Percentiles rank a stretch among this genome's conserved stretches.
Conservation (phyloP, 2,888 invertebrate species). For the Volucella inanis region DNA sequence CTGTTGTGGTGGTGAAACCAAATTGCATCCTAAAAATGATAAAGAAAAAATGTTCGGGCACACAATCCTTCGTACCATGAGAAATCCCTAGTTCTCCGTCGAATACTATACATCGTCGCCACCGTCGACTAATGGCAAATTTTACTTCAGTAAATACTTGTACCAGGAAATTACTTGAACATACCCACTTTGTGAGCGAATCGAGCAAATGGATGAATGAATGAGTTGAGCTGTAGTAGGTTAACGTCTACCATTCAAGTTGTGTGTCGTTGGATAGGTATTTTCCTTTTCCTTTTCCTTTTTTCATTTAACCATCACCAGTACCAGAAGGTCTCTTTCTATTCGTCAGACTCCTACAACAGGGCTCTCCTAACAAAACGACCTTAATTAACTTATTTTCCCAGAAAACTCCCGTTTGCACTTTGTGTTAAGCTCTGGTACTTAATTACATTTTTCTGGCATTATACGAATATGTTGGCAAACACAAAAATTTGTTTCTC, state of each 20-base stretch:
- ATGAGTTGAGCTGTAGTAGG: slow-evolving; percentile 64
- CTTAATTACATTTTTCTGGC: slow-evolving; percentile 55
- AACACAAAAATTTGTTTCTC: slow-evolving; percentile 43
- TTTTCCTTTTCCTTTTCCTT: no score
- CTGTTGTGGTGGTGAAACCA: slow-evolving; percentile 11
- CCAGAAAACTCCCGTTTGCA: slow-evolving; percentile 41
- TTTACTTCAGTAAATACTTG: slow-evolving; percentile 48
- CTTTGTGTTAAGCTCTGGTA: slow-evolving; percentile 50
- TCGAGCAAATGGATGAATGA: slow-evolving; percentile 61
- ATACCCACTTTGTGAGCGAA: slow-evolving; percentile 14
- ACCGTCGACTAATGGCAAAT: slow-evolving; percentile 54
- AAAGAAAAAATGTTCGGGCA: no score
- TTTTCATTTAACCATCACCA: no score
- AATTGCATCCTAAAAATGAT: slow-evolving; percentile 40
- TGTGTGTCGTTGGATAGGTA: slow-evolving; percentile 4
- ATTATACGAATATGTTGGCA: slow-evolving; percentile 33
- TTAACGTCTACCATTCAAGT: slow-evolving; percentile 44
- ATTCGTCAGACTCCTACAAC: neutral
- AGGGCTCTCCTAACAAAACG: slow-evolving; percentile 32
- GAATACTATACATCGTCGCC: no score
- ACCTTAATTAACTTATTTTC: slow-evolving; percentile 72
- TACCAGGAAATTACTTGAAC: slow-evolving; percentile 59
- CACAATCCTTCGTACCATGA: slow-evolving; percentile 4
- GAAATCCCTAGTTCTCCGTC: slow-evolving; percentile 45
- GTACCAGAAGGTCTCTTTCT: neutral